A percentile compares a stretch with the other conserved stretches of the same genome.
These are phyloP conservation scores for Drosophila cognata DNA, from an alignment of 2,888 invertebrate genomes.

Conservation along the genomic window DNA sequence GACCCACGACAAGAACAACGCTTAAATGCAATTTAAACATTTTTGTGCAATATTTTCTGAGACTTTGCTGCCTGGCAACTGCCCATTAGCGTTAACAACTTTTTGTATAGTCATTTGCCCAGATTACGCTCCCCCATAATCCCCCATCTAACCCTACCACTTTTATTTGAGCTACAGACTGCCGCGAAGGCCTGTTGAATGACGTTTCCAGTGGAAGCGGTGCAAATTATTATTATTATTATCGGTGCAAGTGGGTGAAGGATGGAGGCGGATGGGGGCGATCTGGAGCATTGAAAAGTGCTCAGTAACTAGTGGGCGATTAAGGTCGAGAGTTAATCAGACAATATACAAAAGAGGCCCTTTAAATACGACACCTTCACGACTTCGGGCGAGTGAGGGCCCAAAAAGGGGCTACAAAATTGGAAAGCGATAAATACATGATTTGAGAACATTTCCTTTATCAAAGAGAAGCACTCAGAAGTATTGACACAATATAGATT, in stretches of 20 bases:
- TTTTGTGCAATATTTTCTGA: slow-evolving; percentile 68
- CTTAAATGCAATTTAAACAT: slow-evolving; percentile 63
- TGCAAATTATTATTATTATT: slow-evolving; percentile 32
- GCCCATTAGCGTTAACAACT: slow-evolving; percentile 69
- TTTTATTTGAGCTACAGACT: background rate
- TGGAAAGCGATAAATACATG: background rate
- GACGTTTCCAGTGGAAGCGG: slow-evolving; percentile 25
- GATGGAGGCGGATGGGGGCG: background rate
- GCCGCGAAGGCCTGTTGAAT: background rate
- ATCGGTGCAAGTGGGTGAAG: background rate
- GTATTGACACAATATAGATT: background rate
- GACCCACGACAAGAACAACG: background rate
- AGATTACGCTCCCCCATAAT: background rate
- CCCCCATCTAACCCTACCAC: background rate
- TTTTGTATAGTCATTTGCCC: slow-evolving; percentile 59
- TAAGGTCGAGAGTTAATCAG: slow-evolving; percentile 20
- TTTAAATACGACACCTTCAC: background rate
- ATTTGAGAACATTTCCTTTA: background rate
- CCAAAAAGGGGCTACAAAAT: slow-evolving; percentile 1
- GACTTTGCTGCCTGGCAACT: slow-evolving; percentile 57
- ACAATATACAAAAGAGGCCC: background rate
- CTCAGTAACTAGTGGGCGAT: slow-evolving; percentile 17
- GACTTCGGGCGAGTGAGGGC: background rate
- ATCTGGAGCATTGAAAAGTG: slow-evolving; percentile 18
- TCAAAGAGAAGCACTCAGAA: background rate